Conservation (phyloP, 1,140 invertebrate species). For the Sitobion miscanthi region DNA sequence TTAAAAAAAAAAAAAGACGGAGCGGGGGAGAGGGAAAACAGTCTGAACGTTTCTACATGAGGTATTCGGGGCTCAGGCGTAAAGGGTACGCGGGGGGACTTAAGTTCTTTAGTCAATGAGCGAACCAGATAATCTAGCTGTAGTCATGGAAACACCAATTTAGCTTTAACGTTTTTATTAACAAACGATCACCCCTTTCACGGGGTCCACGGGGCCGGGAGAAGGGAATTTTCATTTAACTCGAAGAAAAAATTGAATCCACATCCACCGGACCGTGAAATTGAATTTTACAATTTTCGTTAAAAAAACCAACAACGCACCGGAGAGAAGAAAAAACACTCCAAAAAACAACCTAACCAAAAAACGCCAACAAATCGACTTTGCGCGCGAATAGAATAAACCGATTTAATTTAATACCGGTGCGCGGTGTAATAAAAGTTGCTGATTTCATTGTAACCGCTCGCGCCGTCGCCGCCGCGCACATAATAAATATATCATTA, state of each 20-base stretch:
- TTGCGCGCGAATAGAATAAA: slow-evolving; percentile 50
- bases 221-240: slow-evolving; percentile 56
- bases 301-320: slow-evolving; percentile 14
- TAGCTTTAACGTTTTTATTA: slow-evolving; percentile 56
- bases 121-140: slow-evolving; percentile 55
- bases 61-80: not conserved
- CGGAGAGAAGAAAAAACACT: slow-evolving; percentile 37
- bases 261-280: slow-evolving; percentile 52
- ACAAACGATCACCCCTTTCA: slow-evolving; percentile 52
- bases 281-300: slow-evolving; percentile 57
- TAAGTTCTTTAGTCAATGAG: slow-evolving; percentile 57
- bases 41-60: slow-evolving; percentile 31
- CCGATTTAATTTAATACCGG: slow-evolving; percentile 52
- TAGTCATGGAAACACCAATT: slow-evolving; percentile 57
- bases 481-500: not conserved
- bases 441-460: slow-evolving; percentile 50
- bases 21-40: not conserved
- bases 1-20: not conserved
- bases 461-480: not conserved
- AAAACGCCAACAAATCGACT: slow-evolving; percentile 49
- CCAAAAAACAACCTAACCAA: slow-evolving; percentile 34
- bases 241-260: slow-evolving; percentile 56
- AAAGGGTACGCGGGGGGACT: slow-evolving; percentile 38
- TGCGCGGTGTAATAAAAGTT: slow-evolving; percentile 46
- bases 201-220: not conserved